Evolutionary conservation across 2,888 invertebrate species (phyloP).

Genomic region (Lamellibrachia columna): DNA sequence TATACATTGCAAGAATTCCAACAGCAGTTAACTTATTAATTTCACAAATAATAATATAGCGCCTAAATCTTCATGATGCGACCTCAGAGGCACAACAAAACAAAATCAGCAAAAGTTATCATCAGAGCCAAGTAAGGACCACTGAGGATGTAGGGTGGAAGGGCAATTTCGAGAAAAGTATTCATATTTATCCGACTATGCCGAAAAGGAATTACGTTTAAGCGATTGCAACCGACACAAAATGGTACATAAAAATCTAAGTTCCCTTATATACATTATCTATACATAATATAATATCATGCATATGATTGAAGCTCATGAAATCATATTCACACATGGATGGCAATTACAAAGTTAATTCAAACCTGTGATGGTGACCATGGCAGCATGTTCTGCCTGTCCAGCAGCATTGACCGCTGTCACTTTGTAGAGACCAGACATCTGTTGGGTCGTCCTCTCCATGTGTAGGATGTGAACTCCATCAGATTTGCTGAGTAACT

Average conservation of each 20-base stretch:
- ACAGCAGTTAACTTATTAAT: no score
- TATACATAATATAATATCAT: not conserved
- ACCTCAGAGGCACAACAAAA: not conserved
- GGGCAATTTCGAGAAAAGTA: no score
- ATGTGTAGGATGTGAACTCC: slow-evolving; percentile 54
- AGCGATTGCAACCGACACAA: not conserved
- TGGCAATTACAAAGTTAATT: not conserved
- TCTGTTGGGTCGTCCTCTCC: slow-evolving; percentile 35
- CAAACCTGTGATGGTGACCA: slow-evolving; percentile 75
- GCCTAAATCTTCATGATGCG: no score
- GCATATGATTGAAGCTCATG: not conserved
- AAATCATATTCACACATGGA: not conserved
- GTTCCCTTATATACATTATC: no score
- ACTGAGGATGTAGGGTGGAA: no score
- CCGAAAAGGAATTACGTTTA: not conserved
- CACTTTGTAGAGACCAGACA: slow-evolving; percentile 58
- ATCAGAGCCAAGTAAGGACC: no score
- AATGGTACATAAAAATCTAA: not conserved
- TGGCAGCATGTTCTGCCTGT: slow-evolving; percentile 48
- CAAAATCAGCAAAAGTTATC: not conserved
- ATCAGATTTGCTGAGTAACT: slow-evolving; percentile 73
- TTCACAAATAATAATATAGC: no score
- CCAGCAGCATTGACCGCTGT: slow-evolving; percentile 39
- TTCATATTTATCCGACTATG: not conserved
- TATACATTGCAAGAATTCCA: no score